Base-by-base conservation (phyloP, 30 jellyfish, hydroid and myxozoan genomes). In the Rhopilema esculentum region DNA sequence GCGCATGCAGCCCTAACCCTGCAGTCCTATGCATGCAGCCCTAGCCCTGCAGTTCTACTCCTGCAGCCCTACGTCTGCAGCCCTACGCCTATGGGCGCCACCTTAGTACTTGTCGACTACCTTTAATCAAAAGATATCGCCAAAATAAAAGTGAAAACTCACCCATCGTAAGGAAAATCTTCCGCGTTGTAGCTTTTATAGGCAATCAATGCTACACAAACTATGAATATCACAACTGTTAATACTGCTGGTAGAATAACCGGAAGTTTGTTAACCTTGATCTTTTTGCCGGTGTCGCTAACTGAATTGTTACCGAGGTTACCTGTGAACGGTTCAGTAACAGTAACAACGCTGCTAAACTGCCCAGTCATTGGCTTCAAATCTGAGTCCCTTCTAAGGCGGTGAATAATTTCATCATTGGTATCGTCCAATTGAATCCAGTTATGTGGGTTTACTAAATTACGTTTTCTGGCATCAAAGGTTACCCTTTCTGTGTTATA, bases 221-320 rank as follows among this genome's bases (percentile, higher is more conserved):
- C 91, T 21, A 90, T 72, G 83, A 90, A 90, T 9, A 90, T 69
- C 64, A 90, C 19, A 18, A 90, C 91, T 0, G 97, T 90, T 17
- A 87, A 70, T 40, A 77, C 88, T 16, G 97, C 97, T 23, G 97
- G 91, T 25, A 72, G 27, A 29, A 80, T 71, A 19, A 81, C 86
- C 22, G 91, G 92, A 84, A 83, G 76, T 25, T 82, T 84, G 74
- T 82, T 74, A 1, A 65, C 30, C 72, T 79, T 69, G 29, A 21
- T 65, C 48, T 23, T 66, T 15, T 80, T 71, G 23, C 52, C 73
- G 1, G 50, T 0, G 73, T 52, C 73, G 50, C 81, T 66, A 52
- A 80, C 89, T 9, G 89, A 63, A 33, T 80, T 71, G 52, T 80
- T 80, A 24, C 53, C 50, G 27, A 80, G 26, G 29, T 31, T n/a